Base-by-base conservation (phyloP, 2,797 vertebrate species). In the Adelosebastes latens region DNA sequence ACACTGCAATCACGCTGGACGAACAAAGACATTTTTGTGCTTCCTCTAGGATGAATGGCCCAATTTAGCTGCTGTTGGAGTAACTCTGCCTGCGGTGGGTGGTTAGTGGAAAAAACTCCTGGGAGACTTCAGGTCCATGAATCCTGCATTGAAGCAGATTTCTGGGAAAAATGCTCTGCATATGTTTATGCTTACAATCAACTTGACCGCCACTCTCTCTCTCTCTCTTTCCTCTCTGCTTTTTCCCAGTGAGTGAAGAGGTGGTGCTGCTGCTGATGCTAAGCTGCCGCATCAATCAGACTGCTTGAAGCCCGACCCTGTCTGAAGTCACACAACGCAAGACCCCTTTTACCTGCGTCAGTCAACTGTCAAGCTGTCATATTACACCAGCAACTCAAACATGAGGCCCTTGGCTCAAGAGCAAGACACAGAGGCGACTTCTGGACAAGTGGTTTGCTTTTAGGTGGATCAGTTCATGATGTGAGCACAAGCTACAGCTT, bases 21-120 rank as follows among this genome's bases (percentile, higher is more conserved):
- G 75, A 82, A 95, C 92, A 95, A 93, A 93, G 92, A 80, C 87
- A 92, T 93, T 94, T 93, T 87, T 95, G 93, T 95, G 89, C 88
- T 92, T 93, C 87, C 82, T 88, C 71, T 25, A 8, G 85, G 76
- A 94, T 96, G 95, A 96, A 96, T 94, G 93, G 91, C n/a, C 66
- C 85, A 84, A 94, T 95, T 95, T 95, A 95, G 82, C 80, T 22
- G 61, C 75, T 36, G 74, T n/a, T 72, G 86, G 82, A 87, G 85
- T 75, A 87, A 81, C 81, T 87, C 87, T 88, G 92, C 78, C 88
- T 92, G 88, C 34, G 88, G 90, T 87, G 82, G 85, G 88, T 86
- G 86, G 87, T 82, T 87, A 74, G 84, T 93, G 94, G 94, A 95
- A 95, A 96, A 94, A 96, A 94, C 90, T 91, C 88, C 87, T 79